Conservation (phyloP, 2,797 vertebrate genomes). For the Cynodonichthys magdalenae region DNA sequence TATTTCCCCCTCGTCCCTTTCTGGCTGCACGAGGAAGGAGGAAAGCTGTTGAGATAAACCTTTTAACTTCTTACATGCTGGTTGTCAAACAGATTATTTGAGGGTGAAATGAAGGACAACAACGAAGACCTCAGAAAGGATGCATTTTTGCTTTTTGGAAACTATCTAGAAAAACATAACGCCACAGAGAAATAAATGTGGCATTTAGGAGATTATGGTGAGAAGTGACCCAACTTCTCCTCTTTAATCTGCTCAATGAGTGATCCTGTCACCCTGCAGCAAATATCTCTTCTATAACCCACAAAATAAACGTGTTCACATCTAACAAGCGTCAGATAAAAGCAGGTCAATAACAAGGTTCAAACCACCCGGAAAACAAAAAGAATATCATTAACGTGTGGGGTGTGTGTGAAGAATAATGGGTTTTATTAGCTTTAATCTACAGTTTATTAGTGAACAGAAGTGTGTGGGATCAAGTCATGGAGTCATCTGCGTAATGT, state of each 20-base stretch:
- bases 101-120: neutral
- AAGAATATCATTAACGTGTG: neutral
- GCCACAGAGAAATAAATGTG: neutral
- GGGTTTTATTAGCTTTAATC: neutral
- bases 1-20: conserved; percentile 18
- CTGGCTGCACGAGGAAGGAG: neutral
- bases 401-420: neutral
- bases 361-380: neutral
- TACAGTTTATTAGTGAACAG: conserved; percentile 3
- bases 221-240: neutral
- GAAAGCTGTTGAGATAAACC: conserved; percentile 10
- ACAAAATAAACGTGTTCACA: neutral
- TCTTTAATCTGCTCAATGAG: neutral
- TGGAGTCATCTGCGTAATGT: conserved; percentile 7
- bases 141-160: too few species aligned
- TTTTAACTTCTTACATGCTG: conserved; percentile 11
- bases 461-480: conserved; percentile 20
- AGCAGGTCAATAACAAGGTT: conserved; percentile 1
- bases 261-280: neutral
- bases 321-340: conserved; percentile 15
- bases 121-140: neutral
- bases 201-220: neutral
- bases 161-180: too few species aligned
- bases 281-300: conserved; percentile 3
- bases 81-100: conserved; percentile 18